phyloP scores from a whole-genome alignment of 2,888 invertebrate genomes.

The Liposcelis brunnea region DNA sequence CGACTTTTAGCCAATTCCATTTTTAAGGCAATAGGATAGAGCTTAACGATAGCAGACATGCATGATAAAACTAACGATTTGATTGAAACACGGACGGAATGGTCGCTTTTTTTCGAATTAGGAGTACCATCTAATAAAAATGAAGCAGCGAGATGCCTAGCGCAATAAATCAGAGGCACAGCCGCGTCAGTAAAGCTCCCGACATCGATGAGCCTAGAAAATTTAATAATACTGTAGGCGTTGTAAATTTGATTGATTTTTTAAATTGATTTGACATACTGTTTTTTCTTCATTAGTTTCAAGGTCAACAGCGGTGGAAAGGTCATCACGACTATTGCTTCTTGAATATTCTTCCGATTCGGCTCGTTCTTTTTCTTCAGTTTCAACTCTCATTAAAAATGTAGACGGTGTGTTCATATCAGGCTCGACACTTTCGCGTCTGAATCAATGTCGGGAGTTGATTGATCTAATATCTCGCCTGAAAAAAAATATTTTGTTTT shows the following conservation, averaged over 20 bases:
- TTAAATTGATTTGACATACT: too few species aligned
- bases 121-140: constrained; percentile 50
- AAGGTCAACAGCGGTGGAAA: not conserved
- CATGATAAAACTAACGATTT: constrained; percentile 75
- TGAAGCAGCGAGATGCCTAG: constrained; percentile 49
- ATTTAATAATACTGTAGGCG: too few species aligned
- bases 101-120: constrained; percentile 50
- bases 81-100: constrained; percentile 68
- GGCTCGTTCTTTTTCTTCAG: too few species aligned
- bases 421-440: too few species aligned
- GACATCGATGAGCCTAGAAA: constrained; percentile 41
- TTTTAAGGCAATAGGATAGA: constrained; percentile 37
- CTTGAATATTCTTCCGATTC: too few species aligned
- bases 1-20: constrained; percentile 19
- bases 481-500: too few species aligned
- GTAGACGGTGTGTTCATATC: too few species aligned
- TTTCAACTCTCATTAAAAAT: too few species aligned
- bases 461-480: too few species aligned
- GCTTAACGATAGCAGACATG: constrained; percentile 50
- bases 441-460: too few species aligned
- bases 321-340: too few species aligned
- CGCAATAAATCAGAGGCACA: constrained; percentile 50
- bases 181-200: constrained; percentile 47
- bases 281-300: constrained; percentile 3
- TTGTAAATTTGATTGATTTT: too few species aligned